phyloP scores from a whole-genome alignment of 2,888 invertebrate genomes.

The Heliconius sara region DNA sequence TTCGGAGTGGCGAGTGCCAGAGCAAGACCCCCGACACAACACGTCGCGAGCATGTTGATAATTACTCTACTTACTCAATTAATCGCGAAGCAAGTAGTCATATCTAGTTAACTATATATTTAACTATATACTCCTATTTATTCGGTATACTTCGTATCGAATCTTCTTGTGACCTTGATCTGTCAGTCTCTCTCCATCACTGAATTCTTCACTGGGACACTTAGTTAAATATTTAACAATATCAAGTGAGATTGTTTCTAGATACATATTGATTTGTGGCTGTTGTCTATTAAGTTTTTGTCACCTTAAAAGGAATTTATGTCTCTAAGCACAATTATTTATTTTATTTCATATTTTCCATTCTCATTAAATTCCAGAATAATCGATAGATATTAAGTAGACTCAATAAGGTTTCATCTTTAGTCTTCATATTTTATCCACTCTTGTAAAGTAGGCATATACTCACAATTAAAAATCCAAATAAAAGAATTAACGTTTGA shows the following conservation, averaged over 20 bases:
- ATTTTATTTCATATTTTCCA: not conserved
- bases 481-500: too few species aligned
- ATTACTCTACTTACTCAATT: not conserved
- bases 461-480: not conserved
- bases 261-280: not conserved
- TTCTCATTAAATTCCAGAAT: not conserved
- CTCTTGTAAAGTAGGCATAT: conserved; percentile 17
- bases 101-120: too few species aligned
- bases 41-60: conserved; percentile 20
- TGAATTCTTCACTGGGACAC: not conserved
- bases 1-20: not conserved
- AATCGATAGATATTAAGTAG: not conserved
- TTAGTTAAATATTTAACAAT: not conserved
- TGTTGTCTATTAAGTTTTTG: not conserved
- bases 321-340: not conserved
- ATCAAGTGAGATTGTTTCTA: not conserved
- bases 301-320: not conserved
- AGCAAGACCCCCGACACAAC: conserved; percentile 40
- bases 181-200: not conserved
- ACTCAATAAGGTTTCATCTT: not conserved
- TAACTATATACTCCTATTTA: not conserved
- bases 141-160: not conserved
- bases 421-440: conserved; percentile 10
- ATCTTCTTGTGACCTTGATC: not conserved
- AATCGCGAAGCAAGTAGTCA: not conserved